These are phyloP conservation scores for Lerista edwardsae DNA, from an alignment of 2,797 vertebrate genomes.

Conservation along the genomic window DNA sequence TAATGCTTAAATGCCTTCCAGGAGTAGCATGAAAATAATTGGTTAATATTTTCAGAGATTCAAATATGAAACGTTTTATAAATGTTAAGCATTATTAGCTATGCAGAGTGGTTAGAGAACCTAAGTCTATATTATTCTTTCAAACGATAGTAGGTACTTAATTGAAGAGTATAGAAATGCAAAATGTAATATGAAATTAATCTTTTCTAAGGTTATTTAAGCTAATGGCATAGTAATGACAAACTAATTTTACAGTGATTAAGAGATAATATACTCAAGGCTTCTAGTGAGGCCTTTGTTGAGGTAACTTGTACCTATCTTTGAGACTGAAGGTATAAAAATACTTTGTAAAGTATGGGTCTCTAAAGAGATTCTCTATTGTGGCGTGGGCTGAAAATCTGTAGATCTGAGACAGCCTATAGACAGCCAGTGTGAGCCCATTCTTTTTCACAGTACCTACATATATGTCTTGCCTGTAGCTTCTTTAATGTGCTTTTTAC, in stretches of 20 bases:
- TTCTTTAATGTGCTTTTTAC: not conserved
- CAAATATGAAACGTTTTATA: slow-evolving; percentile 15
- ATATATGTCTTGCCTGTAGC: not conserved
- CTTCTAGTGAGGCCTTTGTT: slow-evolving; percentile 60
- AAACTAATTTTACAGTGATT: slow-evolving; percentile 65
- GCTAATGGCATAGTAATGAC: slow-evolving; percentile 53
- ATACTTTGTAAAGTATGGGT: slow-evolving; percentile 45
- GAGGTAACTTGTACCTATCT: slow-evolving; percentile 40
- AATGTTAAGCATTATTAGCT: slow-evolving; percentile 46
- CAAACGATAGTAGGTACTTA: slow-evolving; percentile 47
- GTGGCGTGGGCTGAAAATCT: slow-evolving; percentile 15
- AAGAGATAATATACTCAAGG: slow-evolving; percentile 51
- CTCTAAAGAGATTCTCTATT: slow-evolving; percentile 39
- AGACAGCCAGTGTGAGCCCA: not conserved
- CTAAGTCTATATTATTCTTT: slow-evolving; percentile 50
- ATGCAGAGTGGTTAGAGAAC: slow-evolving; percentile 44
- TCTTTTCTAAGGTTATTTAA: slow-evolving; percentile 64
- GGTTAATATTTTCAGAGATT: slow-evolving; percentile 30
- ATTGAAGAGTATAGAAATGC: slow-evolving; percentile 49
- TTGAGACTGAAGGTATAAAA: slow-evolving; percentile 50
- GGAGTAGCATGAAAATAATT: slow-evolving; percentile 10
- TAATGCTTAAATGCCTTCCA: not conserved
- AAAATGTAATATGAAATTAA: slow-evolving; percentile 55
- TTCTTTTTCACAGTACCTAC: not conserved
- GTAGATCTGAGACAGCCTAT: slow-evolving; percentile 2